These are phyloP conservation scores for Lysandra bellargus DNA, from an alignment of 2,888 invertebrate genomes.

Conservation along the genomic window DNA sequence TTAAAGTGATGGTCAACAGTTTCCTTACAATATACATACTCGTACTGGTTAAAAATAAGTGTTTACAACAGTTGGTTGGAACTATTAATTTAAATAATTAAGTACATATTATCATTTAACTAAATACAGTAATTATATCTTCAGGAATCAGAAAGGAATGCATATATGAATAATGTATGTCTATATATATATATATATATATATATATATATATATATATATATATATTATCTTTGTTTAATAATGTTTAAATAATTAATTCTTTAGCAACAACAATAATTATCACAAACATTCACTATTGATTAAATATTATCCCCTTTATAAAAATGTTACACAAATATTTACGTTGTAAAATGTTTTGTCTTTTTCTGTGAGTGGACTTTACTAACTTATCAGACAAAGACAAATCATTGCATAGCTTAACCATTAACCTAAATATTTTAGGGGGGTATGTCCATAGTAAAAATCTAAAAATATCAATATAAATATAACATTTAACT, in stretches of 20 bases:
- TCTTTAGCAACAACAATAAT: background rate
- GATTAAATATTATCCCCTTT: background rate
- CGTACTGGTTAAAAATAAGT: background rate
- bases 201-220: background rate
- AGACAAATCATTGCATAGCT: too few species aligned
- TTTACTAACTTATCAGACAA: too few species aligned
- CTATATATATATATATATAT: too few species aligned
- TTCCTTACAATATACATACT: too few species aligned
- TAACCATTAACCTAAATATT: too few species aligned
- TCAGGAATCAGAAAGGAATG: background rate
- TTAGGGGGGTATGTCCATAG: too few species aligned
- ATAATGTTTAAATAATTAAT: background rate
- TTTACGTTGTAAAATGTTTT: background rate
- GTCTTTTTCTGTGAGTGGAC: too few species aligned
- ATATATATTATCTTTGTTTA: background rate
- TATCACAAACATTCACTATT: conserved; percentile 12
- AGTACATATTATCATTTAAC: background rate
- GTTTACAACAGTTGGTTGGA: background rate
- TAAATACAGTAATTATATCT: background rate
- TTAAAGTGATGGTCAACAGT: too few species aligned
- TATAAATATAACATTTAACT: conserved; percentile 10
- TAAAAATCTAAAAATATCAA: background rate
- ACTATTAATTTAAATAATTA: background rate
- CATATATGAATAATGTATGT: too few species aligned
- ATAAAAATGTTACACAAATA: background rate